Conservation (phyloP, 2,113 vertebrate species). For the Scolopax mira region DNA sequence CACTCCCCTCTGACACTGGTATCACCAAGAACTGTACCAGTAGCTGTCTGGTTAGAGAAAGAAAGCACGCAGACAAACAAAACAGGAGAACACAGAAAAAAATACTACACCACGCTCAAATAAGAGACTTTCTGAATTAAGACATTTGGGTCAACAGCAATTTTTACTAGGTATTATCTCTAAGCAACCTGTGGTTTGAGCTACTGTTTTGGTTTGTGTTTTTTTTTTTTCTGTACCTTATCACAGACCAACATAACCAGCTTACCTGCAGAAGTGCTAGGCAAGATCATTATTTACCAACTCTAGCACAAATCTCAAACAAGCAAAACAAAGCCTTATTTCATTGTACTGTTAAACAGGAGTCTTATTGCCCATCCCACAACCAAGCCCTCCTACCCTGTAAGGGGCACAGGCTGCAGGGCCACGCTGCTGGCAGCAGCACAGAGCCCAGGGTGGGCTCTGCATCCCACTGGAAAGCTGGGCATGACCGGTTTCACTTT, state of each 20-base stretch:
- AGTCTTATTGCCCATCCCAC: background rate
- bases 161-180: background rate
- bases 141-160: background rate
- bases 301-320: background rate
- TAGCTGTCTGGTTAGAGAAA: background rate
- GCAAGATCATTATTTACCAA: background rate
- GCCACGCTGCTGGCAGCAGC: background rate
- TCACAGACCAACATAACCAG: background rate
- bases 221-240: background rate
- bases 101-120: background rate
- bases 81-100: background rate
- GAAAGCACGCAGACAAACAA: accelerated
- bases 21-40: background rate
- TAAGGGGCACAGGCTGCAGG: background rate
- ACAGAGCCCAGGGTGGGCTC: background rate
- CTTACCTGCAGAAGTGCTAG: background rate
- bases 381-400: background rate
- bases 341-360: background rate
- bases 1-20: background rate
- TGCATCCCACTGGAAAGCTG: background rate
- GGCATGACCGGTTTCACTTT: accelerated
- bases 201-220: too few relatives aligned
- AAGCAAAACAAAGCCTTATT: background rate
- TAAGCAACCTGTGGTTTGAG: background rate
- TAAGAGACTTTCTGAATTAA: background rate